phyloP scores from a whole-genome alignment of 2,888 invertebrate genomes.

The Megastigmus dorsalis region DNA sequence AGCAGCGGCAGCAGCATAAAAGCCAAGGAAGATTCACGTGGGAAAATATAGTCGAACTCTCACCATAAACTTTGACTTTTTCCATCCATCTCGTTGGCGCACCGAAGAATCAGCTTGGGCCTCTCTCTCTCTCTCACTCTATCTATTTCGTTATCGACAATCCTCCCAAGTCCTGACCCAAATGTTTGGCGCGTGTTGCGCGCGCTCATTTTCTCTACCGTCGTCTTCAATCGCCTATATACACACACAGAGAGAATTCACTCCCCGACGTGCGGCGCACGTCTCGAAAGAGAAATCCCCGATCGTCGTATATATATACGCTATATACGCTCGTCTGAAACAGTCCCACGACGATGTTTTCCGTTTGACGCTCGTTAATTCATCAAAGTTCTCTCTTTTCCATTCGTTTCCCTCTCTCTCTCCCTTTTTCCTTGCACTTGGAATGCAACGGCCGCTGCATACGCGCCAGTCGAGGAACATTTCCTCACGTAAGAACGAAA shows the following conservation, averaged over 20 bases:
- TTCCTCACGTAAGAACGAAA: conserved; percentile 51
- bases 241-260: no score
- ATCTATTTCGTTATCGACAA: conserved; percentile 36
- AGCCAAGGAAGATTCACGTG: background rate
- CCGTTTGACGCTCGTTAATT: conserved; percentile 50
- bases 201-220: conserved; percentile 40
- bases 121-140: no score
- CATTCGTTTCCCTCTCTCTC: background rate
- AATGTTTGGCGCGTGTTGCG: conserved; percentile 17
- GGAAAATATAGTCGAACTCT: conserved; percentile 4
- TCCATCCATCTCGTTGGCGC: conserved; percentile 6
- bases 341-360: conserved; percentile 44
- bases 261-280: background rate
- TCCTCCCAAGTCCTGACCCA: conserved; percentile 29
- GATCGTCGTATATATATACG: no score
- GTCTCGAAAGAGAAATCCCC: conserved; percentile 1
- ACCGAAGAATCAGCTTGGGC: no score
- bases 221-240: background rate
- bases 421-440: conserved; percentile 1
- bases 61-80: conserved; percentile 20
- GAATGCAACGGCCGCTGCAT: conserved; percentile 44
- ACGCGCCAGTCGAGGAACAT: conserved; percentile 35
- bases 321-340: no score
- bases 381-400: conserved; percentile 38
- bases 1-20: background rate